A percentile compares a stretch with the other conserved stretches of the same genome.
phyloP scores from a whole-genome alignment of 1,140 invertebrate species.

The Frieseomelitta varia region DNA sequence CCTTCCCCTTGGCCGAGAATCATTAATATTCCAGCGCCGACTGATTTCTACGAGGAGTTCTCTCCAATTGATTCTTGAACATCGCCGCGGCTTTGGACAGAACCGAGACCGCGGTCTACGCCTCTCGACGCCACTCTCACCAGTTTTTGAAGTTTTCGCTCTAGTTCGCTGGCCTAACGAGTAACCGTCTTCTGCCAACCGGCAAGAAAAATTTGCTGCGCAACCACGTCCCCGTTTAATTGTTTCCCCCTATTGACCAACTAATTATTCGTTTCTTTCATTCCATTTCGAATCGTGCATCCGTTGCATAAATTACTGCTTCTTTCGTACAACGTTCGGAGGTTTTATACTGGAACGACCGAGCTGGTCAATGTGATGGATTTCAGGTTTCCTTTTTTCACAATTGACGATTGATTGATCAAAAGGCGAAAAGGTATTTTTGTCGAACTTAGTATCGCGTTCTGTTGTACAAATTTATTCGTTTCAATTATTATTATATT shows the following conservation, averaged over 20 bases:
- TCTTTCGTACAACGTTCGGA: too few relatives aligned
- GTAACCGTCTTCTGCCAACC: constrained; percentile 38
- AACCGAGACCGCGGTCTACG: constrained; percentile 1
- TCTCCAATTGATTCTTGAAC: neutral
- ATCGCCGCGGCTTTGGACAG: neutral
- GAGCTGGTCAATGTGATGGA: too few relatives aligned
- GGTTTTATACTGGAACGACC: too few relatives aligned
- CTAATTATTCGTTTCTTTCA: neutral
- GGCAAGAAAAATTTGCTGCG: constrained; percentile 35
- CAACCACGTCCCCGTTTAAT: constrained; percentile 40
- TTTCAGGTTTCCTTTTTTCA: too few relatives aligned
- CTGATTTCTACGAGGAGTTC: neutral
- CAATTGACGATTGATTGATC: too few relatives aligned
- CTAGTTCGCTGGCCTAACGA: constrained; percentile 49
- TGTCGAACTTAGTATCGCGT: too few relatives aligned
- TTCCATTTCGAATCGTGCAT: neutral
- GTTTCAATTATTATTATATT: too few relatives aligned
- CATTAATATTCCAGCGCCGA: constrained; percentile 5
- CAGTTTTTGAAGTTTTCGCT: constrained; percentile 60
- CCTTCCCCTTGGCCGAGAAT: neutral
- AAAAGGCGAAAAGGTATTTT: too few relatives aligned
- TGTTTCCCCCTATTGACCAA: neutral
- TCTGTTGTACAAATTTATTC: too few relatives aligned
- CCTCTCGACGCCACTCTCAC: constrained; percentile 47
- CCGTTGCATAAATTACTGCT: neutral